Evolutionary conservation across 2,797 vertebrate species (phyloP).

Genomic region (Sitta carolinensis): DNA sequence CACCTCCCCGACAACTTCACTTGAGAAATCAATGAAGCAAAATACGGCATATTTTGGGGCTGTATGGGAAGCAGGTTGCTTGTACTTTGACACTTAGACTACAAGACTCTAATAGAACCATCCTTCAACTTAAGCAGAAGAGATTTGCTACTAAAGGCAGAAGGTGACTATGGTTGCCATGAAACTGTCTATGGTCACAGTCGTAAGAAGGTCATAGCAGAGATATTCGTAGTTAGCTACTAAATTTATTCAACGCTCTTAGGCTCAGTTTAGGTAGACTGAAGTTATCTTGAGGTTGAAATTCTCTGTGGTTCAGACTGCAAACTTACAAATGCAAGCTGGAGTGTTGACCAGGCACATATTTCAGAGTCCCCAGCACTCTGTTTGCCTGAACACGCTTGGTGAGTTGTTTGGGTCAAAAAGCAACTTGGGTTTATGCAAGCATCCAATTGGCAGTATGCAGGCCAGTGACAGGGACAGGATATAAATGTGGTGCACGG

Average conservation of each 20-base stretch:
- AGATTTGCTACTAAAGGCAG: background rate
- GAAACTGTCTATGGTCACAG: background rate
- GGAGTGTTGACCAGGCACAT: background rate
- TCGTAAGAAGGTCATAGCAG: background rate
- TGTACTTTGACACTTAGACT: background rate
- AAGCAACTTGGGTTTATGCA: background rate
- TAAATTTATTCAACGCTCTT: slow-evolving; percentile 19
- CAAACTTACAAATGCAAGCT: slow-evolving; percentile 30
- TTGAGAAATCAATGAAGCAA: background rate
- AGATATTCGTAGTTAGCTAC: background rate
- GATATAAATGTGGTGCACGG: background rate
- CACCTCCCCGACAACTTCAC: background rate
- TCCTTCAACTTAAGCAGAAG: background rate
- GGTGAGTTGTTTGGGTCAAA: slow-evolving; percentile 15
- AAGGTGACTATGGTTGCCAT: background rate
- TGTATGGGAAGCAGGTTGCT: background rate
- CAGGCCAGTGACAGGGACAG: background rate
- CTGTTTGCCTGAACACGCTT: background rate
- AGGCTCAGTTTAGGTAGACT: slow-evolving; percentile 17
- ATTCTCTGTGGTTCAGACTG: background rate
- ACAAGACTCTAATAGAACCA: background rate
- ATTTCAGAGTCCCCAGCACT: background rate
- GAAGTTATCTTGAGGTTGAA: background rate
- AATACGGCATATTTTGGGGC: background rate
- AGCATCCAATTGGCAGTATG: background rate